These are phyloP conservation scores for Camelus dromedarius DNA, from an alignment of 2,113 vertebrate genomes.

Conservation along the genomic window DNA sequence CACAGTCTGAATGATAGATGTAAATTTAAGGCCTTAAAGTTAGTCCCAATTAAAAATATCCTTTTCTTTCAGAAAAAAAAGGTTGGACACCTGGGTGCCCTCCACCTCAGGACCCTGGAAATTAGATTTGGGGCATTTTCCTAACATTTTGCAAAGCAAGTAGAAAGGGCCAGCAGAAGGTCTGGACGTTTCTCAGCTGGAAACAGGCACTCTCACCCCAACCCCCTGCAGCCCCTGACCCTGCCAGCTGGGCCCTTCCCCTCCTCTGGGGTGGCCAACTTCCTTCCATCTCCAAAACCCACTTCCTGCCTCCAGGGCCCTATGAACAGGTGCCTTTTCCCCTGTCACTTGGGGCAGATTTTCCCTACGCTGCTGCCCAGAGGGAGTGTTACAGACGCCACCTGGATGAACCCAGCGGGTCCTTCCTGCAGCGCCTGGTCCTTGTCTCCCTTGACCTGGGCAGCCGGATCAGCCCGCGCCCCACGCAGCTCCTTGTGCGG, in stretches of 20 bases:
- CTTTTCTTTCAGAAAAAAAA: conserved; percentile 64
- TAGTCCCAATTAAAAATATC: conserved; percentile 81
- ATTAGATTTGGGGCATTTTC: background rate
- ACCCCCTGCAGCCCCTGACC: background rate
- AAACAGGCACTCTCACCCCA: background rate
- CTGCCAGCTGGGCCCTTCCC: too few relatives aligned
- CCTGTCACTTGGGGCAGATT: background rate
- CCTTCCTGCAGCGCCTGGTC: background rate
- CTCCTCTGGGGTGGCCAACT: too few relatives aligned
- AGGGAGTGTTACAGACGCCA: too few relatives aligned
- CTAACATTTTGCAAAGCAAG: background rate
- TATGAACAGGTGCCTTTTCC: background rate
- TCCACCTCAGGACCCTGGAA: background rate
- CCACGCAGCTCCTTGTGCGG: too few relatives aligned
- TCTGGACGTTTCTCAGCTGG: background rate
- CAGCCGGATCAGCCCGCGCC: too few relatives aligned
- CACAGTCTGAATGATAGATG: conserved; percentile 79
- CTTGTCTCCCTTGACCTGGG: too few relatives aligned
- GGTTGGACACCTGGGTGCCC: background rate
- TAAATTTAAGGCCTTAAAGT: conserved; percentile 84
- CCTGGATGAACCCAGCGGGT: background rate
- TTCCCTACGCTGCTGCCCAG: background rate
- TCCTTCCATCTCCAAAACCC: background rate
- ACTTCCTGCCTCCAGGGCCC: background rate
- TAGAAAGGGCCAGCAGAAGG: background rate